A percentile compares a stretch with the other conserved stretches of the same genome.
phyloP scores from a whole-genome alignment of 2,797 vertebrate species.

The Poeciliopsis gracilis region DNA sequence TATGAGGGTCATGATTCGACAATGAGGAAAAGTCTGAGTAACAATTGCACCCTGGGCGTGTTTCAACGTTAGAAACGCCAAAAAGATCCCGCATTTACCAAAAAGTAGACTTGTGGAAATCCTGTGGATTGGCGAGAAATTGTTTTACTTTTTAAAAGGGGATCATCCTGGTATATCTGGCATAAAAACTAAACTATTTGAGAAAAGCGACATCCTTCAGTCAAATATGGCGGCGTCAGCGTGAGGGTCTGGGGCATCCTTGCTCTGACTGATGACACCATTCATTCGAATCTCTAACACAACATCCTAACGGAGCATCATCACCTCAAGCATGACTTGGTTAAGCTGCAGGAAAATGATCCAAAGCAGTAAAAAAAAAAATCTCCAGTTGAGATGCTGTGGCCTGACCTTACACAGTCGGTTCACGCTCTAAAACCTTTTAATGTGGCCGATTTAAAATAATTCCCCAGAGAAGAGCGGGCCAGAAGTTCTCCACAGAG shows the following conservation, averaged over 20 bases:
- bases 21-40: not conserved
- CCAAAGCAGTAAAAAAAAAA: not conserved
- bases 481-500: not conserved
- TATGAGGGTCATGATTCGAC: not conserved
- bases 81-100: not conserved
- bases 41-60: not conserved
- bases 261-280: not conserved
- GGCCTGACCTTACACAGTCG: not conserved
- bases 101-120: not conserved
- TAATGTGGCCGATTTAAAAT: slow-evolving; percentile 1
- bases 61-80: not conserved
- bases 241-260: not conserved
- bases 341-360: not conserved
- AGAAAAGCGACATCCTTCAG: not conserved
- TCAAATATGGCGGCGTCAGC: not conserved
- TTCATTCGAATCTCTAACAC: not conserved
- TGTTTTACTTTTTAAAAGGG: not conserved
- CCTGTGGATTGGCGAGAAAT: not conserved
- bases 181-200: not conserved
- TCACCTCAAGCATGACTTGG: not conserved
- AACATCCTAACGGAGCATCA: not conserved
- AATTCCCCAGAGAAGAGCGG: not conserved
- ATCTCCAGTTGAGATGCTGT: not conserved
- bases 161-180: not conserved
- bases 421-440: not conserved